Evolutionary conservation across 2,797 vertebrate genomes (phyloP).

Genomic region (Phataginus tricuspis): DNA sequence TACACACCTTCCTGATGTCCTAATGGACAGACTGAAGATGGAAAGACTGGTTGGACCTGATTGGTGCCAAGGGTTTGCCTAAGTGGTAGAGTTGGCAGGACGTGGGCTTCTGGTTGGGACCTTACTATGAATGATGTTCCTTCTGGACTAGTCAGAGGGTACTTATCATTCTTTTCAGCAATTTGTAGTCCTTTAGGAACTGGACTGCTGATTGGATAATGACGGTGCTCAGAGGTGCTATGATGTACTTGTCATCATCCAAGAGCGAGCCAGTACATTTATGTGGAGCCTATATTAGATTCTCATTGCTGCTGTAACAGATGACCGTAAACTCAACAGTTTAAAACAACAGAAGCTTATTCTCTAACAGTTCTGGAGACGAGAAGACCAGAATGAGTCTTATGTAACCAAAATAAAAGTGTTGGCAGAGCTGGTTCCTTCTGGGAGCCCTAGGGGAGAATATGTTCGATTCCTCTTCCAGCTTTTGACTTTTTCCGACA

Average conservation of each 20-base stretch:
- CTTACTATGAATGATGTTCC: neutral
- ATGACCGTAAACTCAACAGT: neutral
- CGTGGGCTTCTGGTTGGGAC: neutral
- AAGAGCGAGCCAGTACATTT: neutral
- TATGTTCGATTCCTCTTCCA: neutral
- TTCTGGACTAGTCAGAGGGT: neutral
- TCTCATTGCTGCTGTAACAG: neutral
- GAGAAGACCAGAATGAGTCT: neutral
- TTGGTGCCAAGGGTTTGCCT: neutral
- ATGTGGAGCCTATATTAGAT: neutral
- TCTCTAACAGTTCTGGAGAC: neutral
- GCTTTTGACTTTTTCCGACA: neutral
- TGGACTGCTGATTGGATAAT: neutral
- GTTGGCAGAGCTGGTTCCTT: neutral
- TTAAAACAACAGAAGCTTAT: neutral
- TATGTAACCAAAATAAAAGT: neutral
- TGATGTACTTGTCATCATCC: neutral
- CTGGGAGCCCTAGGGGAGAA: neutral
- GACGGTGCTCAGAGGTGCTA: neutral
- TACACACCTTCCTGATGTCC: neutral
- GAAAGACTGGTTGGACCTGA: neutral
- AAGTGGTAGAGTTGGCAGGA: neutral
- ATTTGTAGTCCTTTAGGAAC: neutral
- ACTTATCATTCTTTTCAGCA: neutral
- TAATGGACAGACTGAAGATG: neutral